A percentile compares a stretch with the other conserved stretches of the same genome.
phyloP scores from a whole-genome alignment of 2,113 vertebrate species.

The Eupsittula cactorum region DNA sequence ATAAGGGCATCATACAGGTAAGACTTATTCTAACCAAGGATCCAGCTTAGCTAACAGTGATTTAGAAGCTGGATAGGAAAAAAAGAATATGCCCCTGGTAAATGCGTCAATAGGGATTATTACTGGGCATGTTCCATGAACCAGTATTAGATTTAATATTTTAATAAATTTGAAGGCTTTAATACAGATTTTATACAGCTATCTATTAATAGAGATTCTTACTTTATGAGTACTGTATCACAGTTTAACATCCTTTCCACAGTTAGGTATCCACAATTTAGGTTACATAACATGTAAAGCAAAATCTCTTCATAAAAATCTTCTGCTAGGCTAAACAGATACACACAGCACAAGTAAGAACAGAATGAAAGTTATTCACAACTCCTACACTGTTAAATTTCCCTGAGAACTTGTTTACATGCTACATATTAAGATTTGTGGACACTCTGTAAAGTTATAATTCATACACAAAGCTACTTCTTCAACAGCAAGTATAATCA shows the following conservation, averaged over 20 bases:
- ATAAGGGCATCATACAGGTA: neutral
- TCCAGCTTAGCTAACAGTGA: neutral
- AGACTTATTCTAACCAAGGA: neutral
- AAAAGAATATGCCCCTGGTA: neutral
- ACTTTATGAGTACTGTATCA: neutral
- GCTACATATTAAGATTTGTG: neutral
- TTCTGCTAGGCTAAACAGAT: neutral
- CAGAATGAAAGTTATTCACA: neutral
- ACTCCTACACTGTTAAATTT: neutral
- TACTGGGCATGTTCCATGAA: neutral
- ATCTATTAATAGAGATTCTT: neutral
- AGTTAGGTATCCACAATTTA: neutral
- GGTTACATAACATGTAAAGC: fast-evolving
- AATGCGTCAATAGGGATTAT: neutral
- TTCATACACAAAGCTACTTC: neutral
- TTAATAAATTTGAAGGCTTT: neutral
- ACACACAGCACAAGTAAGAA: neutral
- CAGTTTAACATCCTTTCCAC: neutral
- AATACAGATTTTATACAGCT: neutral
- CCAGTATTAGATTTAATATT: neutral
- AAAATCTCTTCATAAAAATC: neutral
- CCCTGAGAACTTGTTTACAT: neutral
- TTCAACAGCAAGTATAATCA: neutral
- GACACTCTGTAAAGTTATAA: neutral
- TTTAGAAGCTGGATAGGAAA: neutral